A percentile compares a stretch with the other conserved stretches of the same genome.
phyloP scores from a whole-genome alignment of 2,797 vertebrate species.

The Fistularia tabacaria region DNA sequence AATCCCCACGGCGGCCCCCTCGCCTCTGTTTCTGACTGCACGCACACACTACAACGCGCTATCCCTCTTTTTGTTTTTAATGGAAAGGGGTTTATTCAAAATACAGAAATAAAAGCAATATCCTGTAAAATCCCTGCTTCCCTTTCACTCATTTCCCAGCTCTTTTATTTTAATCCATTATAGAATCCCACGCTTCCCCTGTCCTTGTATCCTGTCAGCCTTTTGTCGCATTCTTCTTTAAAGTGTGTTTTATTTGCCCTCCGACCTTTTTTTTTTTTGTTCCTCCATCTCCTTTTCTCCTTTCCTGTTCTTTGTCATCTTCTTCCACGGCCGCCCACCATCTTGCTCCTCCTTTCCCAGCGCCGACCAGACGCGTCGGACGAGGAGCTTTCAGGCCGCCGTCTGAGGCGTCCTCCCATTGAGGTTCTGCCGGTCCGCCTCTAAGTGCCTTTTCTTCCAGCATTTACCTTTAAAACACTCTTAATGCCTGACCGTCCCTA shows the following conservation, averaged over 20 bases:
- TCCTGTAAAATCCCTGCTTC: slow-evolving; percentile 16
- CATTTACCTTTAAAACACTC: background rate
- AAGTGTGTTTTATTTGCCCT: background rate
- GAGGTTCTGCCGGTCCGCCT: background rate
- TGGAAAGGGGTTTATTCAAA: slow-evolving; percentile 56
- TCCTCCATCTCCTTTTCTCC: background rate
- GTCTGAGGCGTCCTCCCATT: background rate
- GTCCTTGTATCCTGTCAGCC: background rate
- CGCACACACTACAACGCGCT: slow-evolving; percentile 19
- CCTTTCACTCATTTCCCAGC: slow-evolving; percentile 4
- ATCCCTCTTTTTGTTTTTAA: slow-evolving; percentile 30
- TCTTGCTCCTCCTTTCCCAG: too few relatives aligned
- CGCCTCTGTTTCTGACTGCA: slow-evolving; percentile 11
- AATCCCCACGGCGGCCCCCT: slow-evolving; percentile 55
- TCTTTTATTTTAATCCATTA: background rate
- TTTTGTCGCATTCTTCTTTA: background rate
- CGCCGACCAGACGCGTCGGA: too few relatives aligned
- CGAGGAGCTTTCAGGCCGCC: background rate
- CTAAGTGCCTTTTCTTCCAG: too few relatives aligned
- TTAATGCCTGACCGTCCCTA: background rate
- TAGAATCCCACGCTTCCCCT: background rate
- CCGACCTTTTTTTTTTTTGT: background rate
- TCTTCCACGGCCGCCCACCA: too few relatives aligned
- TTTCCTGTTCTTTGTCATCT: background rate
- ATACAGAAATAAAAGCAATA: slow-evolving; percentile 54